Evolutionary conservation across 2,888 invertebrate genomes (phyloP).

Genomic region (Hypomecis atomaria): DNA sequence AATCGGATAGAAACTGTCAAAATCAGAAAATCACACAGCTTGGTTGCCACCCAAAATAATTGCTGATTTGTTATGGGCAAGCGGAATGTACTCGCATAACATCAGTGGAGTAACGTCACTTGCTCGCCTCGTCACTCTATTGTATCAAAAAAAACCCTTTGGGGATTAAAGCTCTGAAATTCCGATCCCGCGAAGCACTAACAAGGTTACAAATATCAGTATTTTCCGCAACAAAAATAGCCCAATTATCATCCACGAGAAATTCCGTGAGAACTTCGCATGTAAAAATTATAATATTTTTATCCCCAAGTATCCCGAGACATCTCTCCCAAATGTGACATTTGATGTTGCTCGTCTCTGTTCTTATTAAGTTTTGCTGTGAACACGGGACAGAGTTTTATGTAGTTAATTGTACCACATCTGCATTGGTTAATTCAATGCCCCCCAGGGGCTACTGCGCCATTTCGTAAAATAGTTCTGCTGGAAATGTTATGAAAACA

Average conservation of each 20-base stretch:
- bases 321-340: slow-evolving; percentile 6
- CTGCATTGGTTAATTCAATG: slow-evolving; percentile 21
- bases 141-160: no score
- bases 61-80: no score
- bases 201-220: neutral
- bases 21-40: no score
- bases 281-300: slow-evolving; percentile 5
- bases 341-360: slow-evolving; percentile 7
- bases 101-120: no score
- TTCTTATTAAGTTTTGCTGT: slow-evolving; percentile 17
- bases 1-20: no score
- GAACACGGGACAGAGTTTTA: slow-evolving; percentile 11
- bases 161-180: no score
- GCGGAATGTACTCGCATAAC: no score
- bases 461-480: slow-evolving; percentile 12
- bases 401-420: slow-evolving; percentile 13
- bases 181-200: no score
- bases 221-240: slow-evolving; percentile 2
- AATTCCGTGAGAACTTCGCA: neutral
- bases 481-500: neutral
- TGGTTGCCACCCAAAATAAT: no score
- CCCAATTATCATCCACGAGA: neutral
- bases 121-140: no score
- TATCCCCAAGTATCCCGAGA: slow-evolving; percentile 3
- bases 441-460: slow-evolving; percentile 22